Base-by-base conservation (phyloP, 1,140 invertebrate species). In the Tetragonula clypearis region DNA sequence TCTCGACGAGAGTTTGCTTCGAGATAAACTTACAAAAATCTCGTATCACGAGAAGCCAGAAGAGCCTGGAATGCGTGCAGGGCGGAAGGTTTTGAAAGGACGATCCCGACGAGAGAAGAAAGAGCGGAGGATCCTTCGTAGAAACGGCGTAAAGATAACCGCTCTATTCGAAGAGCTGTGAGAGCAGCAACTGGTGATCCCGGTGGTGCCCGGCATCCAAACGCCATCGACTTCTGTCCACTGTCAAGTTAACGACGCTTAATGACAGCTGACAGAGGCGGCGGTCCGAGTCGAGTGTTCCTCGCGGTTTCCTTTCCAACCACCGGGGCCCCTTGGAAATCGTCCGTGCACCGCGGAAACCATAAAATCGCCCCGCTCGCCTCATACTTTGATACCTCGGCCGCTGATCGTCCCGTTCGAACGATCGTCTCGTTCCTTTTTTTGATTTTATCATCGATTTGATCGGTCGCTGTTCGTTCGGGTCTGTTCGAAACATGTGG, bases 191-290 rank as follows among this genome's bases (percentile, higher is more conserved):
- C 82, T 76, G 68, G 88, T 89, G 85, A 90, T 90, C 84, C 80
- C 17, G 74, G 69, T 76, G 72, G 5, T 75, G 79, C 49, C 76
- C 79, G 56, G 56, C 84, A 69, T 72, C 76, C 78, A 56, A 49
- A 12, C 84, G 87, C 85, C 68, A 74, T 90, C 82, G 86, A 90
- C 84, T 90, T 86, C 88, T 88, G 89, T 90, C 86, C 88, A 86
- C 88, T 86, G 89, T 90, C 89, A 77, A 87, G 80, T 90, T 90
- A 90, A 90, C 86, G 86, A 88, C 86, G 79, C 84, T 80, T 90
- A 90, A 90, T 90, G 89, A 90, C 88, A 90, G 88, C 88, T 86
- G 88, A 84, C 88, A 84, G 86, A 90, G 82, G 79, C 88, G 85
- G 72, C 79, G 69, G 73, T 35, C 53, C 78, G 58, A 55, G 56